Evolutionary conservation across 2,797 vertebrate species (phyloP).

Genomic region (Halcyon badia): DNA sequence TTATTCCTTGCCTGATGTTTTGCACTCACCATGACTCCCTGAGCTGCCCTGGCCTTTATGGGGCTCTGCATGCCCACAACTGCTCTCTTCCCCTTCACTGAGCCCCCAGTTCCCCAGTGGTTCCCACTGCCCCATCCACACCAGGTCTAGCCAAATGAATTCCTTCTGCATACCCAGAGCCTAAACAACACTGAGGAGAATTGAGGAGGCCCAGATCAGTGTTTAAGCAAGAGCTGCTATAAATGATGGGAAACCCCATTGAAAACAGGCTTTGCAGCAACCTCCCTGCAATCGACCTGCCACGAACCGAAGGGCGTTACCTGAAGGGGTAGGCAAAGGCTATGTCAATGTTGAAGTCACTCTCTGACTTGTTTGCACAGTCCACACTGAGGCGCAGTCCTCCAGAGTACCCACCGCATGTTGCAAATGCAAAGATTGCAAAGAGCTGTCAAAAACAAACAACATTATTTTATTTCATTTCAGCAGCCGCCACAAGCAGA

Average conservation of each 20-base stretch:
- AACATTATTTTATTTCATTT: neutral
- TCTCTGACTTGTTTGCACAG: slow-evolving; percentile 95
- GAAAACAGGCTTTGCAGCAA: neutral
- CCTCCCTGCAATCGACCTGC: neutral
- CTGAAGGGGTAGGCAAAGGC: slow-evolving; percentile 96
- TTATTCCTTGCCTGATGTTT: neutral
- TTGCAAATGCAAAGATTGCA: slow-evolving; percentile 99
- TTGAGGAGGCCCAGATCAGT: neutral
- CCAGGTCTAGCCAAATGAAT: neutral
- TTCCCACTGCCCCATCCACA: neutral
- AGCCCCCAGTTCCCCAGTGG: neutral
- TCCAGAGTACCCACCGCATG: slow-evolving; percentile 97
- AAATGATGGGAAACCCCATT: fast-evolving
- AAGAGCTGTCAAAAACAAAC: slow-evolving; percentile 88
- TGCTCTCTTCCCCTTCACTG: fast-evolving
- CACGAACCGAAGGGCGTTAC: slow-evolving; percentile 72
- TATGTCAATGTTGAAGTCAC: slow-evolving; percentile 94
- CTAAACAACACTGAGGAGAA: neutral
- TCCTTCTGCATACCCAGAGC: neutral
- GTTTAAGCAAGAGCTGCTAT: fast-evolving
- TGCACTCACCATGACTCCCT: neutral
- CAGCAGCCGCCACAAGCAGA: neutral
- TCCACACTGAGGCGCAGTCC: slow-evolving; percentile 95
- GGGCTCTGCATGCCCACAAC: neutral
- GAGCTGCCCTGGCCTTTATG: neutral